Evolutionary conservation across 2,888 invertebrate genomes (phyloP), one percentile per base, ranked within the genome.

Genomic region (Epinotia ramella): DNA sequence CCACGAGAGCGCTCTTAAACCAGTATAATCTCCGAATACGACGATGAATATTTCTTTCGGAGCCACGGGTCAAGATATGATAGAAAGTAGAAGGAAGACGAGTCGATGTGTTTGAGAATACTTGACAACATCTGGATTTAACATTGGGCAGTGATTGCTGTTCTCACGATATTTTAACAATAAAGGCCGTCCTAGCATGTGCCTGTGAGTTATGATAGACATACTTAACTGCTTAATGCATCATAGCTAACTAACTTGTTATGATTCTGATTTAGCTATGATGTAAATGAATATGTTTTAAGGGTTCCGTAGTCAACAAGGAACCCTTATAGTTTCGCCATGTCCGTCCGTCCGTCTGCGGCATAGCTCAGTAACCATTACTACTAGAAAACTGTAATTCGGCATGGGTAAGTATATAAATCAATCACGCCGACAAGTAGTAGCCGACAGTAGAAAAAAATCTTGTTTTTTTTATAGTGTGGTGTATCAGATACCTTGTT

Each of bases 91-190:
- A 9, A 40, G 40, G 9, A 13, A 46, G 46, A 3, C 13, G 13
- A 12, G 11, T 12, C 13, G 46, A 53, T 53, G 13, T 53, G 53
- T n/a, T 53, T 53, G 53, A n/a, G 53, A 53, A n/a, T 53, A 49
- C n/a, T 7, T 16, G 49, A 49, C 74, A 79, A 3, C 80, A 80
- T 80, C 77, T 80, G 80, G 70, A 77, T 64, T 64, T 64, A 65
- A 71, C 49, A 62, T 73, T 72, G 69, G 77, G 79, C 80, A 80
- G 78, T 82, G 85, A 84, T 86, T 86, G 73, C 80, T 78, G 83
- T 87, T 87, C 87, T 86, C 86, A 87, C 87, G 85, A 80, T 70
- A 73, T 77, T 73, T 12, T 57, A 20, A 70, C 63, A 56, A 71
- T 53, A 66, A 18, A 62, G 70, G 20, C 56, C 53, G 4, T n/a